These are phyloP conservation scores for Cyrtodaria siliqua DNA, from an alignment of 2,888 invertebrate genomes.

Conservation along the genomic window DNA sequence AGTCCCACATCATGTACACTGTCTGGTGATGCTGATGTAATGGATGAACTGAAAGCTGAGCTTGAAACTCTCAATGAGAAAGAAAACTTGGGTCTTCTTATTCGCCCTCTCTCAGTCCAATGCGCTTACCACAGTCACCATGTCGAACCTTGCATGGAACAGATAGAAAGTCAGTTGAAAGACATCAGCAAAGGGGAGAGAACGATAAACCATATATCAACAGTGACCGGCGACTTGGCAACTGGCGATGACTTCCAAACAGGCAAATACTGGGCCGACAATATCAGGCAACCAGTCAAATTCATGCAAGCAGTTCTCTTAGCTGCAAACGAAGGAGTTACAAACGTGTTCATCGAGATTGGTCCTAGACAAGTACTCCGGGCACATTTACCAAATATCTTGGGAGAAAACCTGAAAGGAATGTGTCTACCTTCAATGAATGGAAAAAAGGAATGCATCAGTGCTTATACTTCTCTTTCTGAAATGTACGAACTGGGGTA, in stretches of 20 bases:
- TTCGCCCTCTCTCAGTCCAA: constrained; percentile 41
- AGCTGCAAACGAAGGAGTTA: constrained; percentile 21
- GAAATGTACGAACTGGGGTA: constrained; percentile 35
- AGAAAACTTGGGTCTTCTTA: neutral
- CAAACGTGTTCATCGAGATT: constrained; percentile 75
- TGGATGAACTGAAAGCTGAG: constrained; percentile 24
- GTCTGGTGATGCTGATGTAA: constrained; percentile 65
- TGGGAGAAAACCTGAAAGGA: constrained; percentile 19
- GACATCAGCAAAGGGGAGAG: constrained; percentile 37
- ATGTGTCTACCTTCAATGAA: constrained; percentile 36
- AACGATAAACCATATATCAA: constrained; percentile 46
- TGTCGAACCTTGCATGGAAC: constrained; percentile 46
- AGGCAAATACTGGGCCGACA: constrained; percentile 73
- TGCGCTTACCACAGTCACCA: constrained; percentile 68
- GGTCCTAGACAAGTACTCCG: constrained; percentile 71
- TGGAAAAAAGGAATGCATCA: constrained; percentile 29
- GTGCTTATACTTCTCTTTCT: constrained; percentile 19
- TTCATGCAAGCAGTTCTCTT: constrained; percentile 66
- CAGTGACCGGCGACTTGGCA: constrained; percentile 64
- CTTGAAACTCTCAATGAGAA: constrained; percentile 33
- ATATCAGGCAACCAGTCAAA: constrained; percentile 70
- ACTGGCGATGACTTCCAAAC: constrained; percentile 46
- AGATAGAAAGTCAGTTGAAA: constrained; percentile 48
- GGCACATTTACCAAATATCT: constrained; percentile 32
- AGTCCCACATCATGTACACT: constrained; percentile 69